phyloP scores from a whole-genome alignment of 2,797 vertebrate genomes.

The Gallinago solitaria region DNA sequence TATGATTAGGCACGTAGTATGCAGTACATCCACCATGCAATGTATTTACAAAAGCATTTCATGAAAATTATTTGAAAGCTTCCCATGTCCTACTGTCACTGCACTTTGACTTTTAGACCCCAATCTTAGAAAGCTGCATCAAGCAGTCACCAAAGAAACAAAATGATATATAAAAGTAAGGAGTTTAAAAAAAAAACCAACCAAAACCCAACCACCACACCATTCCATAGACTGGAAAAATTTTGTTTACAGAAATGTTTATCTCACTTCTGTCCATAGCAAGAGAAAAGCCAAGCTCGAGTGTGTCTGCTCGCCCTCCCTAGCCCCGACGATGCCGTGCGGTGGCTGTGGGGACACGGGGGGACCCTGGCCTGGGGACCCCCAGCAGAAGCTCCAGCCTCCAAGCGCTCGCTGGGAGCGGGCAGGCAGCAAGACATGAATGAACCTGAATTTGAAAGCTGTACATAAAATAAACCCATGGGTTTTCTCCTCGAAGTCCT shows the following conservation, averaged over 20 bases:
- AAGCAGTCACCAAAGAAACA: background rate
- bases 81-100: background rate
- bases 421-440: background rate
- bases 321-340: too few relatives aligned
- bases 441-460: background rate
- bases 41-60: slow-evolving; percentile 47
- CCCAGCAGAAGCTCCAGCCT: background rate
- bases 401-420: fast-evolving
- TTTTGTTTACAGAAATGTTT: background rate
- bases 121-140: slow-evolving; percentile 25
- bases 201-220: background rate
- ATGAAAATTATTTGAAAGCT: slow-evolving; percentile 58
- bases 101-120: slow-evolving; percentile 33
- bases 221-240: background rate
- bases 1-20: slow-evolving; percentile 52
- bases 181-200: background rate
- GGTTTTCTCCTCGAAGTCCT: background rate
- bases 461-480: background rate
- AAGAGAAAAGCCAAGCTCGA: background rate
- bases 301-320: too few relatives aligned
- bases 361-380: background rate
- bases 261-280: too few relatives aligned
- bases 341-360: background rate
- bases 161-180: background rate
- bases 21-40: background rate